Evolutionary conservation across 2,797 vertebrate species (phyloP).

Genomic region (Parotocinclus haroldoi): DNA sequence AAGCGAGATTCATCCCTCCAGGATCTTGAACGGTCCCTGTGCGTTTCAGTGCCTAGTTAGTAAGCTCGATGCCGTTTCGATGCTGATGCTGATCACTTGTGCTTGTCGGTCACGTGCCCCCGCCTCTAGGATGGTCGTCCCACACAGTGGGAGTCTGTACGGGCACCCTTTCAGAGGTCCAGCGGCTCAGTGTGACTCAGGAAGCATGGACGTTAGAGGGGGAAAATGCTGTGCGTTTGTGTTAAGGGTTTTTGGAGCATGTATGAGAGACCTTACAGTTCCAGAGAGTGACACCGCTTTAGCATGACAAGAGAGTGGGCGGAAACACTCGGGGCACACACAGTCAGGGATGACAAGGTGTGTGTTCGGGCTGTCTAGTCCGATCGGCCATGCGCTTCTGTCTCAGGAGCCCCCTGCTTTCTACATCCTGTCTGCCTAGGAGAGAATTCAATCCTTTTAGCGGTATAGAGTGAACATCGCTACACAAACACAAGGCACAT

Average conservation of each 20-base stretch:
- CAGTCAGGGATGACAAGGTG: slow-evolving; percentile 51
- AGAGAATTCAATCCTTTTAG: slow-evolving; percentile 39
- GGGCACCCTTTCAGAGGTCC: slow-evolving; percentile 44
- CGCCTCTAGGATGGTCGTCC: slow-evolving; percentile 31
- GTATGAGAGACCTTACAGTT: slow-evolving; percentile 69
- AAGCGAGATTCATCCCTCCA: no score
- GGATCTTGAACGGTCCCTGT: no score
- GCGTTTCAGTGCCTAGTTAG: no score
- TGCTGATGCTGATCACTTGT: no score
- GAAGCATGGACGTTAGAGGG: slow-evolving; percentile 54
- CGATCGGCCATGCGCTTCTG: slow-evolving; percentile 64
- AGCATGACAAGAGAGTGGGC: slow-evolving; percentile 71
- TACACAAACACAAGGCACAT: slow-evolving; percentile 31
- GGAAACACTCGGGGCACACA: slow-evolving; percentile 61
- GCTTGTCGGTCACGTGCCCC: slow-evolving; percentile 24
- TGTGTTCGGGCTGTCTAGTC: slow-evolving; percentile 61
- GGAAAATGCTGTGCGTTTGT: slow-evolving; percentile 37
- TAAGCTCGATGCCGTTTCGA: no score
- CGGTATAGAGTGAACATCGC: slow-evolving; percentile 36
- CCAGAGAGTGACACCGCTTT: slow-evolving; percentile 68
- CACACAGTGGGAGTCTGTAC: slow-evolving; percentile 45
- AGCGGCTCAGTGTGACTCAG: slow-evolving; percentile 58
- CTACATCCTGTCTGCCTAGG: slow-evolving; percentile 59
- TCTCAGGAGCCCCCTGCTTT: slow-evolving; percentile 59
- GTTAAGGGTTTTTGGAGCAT: slow-evolving; percentile 37